Percentiles rank a stretch among this genome's conserved stretches.
Conservation (phyloP, 2,113 vertebrate species). For the Oplegnathus fasciatus region DNA sequence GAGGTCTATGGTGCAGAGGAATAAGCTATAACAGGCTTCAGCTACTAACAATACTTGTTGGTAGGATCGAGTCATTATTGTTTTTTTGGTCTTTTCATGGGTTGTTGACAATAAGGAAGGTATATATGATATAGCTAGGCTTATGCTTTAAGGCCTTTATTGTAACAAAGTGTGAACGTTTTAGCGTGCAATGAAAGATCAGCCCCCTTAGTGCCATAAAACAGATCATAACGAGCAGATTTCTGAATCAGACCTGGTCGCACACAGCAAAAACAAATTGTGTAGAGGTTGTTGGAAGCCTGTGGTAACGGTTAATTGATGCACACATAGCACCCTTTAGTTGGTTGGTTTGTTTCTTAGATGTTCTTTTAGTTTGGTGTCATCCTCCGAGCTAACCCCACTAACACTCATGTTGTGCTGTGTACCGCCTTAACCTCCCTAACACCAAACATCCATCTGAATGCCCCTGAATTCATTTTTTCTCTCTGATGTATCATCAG, state of each 20-base stretch:
- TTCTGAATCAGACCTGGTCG: not conserved
- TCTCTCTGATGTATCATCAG: not conserved
- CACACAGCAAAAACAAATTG: not conserved
- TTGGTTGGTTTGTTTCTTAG: not conserved
- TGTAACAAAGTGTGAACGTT: not conserved
- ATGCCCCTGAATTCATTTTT: not conserved
- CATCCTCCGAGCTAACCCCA: not conserved
- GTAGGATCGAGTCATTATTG: too few relatives aligned
- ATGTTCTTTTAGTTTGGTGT: not conserved
- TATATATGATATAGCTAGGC: too few relatives aligned
- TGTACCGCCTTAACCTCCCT: constrained; percentile 29
- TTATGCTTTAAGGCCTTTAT: not conserved
- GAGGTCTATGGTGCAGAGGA: not conserved
- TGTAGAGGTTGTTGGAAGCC: constrained; percentile 1
- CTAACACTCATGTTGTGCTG: constrained; percentile 43
- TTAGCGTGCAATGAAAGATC: not conserved
- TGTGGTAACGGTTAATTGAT: not conserved
- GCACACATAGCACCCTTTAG: constrained; percentile 35
- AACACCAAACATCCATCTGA: constrained; percentile 20
- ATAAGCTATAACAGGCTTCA: not conserved
- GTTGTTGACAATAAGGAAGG: not conserved
- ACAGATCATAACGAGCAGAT: not conserved
- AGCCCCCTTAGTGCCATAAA: not conserved
- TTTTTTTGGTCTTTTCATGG: not conserved
- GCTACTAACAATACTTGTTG: not conserved